Conservation (phyloP, 2,888 invertebrate species). For the Steinernema carpocapsae region DNA sequence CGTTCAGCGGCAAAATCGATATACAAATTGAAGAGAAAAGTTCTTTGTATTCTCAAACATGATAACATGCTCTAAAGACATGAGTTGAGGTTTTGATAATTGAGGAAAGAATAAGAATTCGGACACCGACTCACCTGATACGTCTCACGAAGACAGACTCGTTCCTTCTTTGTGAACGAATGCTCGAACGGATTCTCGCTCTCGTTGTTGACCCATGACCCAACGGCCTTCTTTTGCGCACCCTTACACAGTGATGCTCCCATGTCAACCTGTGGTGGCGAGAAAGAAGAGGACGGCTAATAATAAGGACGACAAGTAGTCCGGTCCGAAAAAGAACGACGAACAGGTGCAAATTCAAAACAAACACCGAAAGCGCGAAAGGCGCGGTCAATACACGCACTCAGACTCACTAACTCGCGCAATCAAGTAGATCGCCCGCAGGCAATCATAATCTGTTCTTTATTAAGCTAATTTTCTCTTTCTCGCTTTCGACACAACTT, state of each 20-base stretch:
- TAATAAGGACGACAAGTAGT: too few species aligned
- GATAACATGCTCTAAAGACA: slow-evolving; percentile 3
- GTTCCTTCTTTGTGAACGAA: slow-evolving; percentile 62
- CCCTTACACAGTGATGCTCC: slow-evolving; percentile 64
- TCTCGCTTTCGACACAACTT: too few species aligned
- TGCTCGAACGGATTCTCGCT: slow-evolving; percentile 66
- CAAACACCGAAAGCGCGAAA: too few species aligned
- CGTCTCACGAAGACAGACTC: slow-evolving; percentile 62
- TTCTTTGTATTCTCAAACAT: background rate
- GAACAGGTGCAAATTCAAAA: too few species aligned
- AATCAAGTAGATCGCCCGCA: too few species aligned
- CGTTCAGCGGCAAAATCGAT: background rate
- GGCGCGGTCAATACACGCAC: too few species aligned
- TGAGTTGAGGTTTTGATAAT: background rate
- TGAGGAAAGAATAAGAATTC: too few species aligned
- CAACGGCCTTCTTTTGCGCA: slow-evolving; percentile 56
- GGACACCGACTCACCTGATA: slow-evolving; percentile 57
- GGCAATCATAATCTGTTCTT: too few species aligned
- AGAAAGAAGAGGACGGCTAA: too few species aligned
- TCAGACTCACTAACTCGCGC: too few species aligned
- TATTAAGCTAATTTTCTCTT: too few species aligned
- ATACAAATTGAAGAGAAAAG: background rate
- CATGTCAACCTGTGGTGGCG: slow-evolving; percentile 51
- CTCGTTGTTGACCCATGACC: slow-evolving; percentile 66
- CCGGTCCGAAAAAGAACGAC: too few species aligned